phyloP scores from a whole-genome alignment of 1,140 invertebrate genomes.

The Drosophila suzukii region DNA sequence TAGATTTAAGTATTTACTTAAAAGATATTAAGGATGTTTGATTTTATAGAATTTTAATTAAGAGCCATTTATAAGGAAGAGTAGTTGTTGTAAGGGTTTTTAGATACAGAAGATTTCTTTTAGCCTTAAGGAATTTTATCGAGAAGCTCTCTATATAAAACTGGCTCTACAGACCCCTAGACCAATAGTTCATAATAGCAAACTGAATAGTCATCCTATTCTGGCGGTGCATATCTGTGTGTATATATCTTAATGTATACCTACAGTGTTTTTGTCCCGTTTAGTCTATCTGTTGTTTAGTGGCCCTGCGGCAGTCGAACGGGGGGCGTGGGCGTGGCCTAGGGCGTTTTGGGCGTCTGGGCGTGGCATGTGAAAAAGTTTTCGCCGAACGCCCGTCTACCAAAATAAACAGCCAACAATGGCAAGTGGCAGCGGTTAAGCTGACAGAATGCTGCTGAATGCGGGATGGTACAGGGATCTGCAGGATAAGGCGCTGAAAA shows the following conservation, averaged over 20 bases:
- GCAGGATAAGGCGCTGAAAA: slow-evolving; percentile 75
- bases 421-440: slow-evolving; percentile 77
- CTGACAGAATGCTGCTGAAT: slow-evolving; percentile 53
- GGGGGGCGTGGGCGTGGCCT: neutral
- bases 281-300: slow-evolving; percentile 66
- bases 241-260: slow-evolving; percentile 19
- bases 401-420: slow-evolving; percentile 78
- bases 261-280: slow-evolving; percentile 14
- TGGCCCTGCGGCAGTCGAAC: slow-evolving; percentile 38
- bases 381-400: slow-evolving; percentile 34
- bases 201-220: neutral
- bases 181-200: too few species aligned
- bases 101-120: too few species aligned
- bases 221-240: slow-evolving; percentile 1
- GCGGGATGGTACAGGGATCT: slow-evolving; percentile 20
- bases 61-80: too few species aligned
- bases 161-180: too few species aligned
- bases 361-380: slow-evolving; percentile 71
- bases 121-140: too few species aligned
- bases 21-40: too few species aligned
- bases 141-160: too few species aligned
- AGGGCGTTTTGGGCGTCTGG: slow-evolving; percentile 18
- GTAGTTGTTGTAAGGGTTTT: too few species aligned
- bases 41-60: too few species aligned
- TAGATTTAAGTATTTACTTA: too few species aligned